Conservation (phyloP, 2,797 vertebrate genomes). For the Smutsia gigantea region DNA sequence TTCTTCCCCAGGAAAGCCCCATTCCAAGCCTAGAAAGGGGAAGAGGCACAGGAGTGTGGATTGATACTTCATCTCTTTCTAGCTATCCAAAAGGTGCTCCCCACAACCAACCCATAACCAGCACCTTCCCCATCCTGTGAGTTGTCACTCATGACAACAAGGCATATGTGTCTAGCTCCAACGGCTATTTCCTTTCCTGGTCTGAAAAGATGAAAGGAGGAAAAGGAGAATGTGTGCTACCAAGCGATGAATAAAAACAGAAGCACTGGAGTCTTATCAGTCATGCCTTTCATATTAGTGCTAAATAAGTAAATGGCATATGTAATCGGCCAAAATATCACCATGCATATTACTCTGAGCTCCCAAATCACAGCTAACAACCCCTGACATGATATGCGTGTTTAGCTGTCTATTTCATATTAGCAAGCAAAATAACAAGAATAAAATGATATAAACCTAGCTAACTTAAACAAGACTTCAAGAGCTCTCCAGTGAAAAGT, state of each 20-base stretch:
- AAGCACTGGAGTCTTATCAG: neutral
- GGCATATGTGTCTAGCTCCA: neutral
- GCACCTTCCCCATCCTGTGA: neutral
- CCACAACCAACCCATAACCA: neutral
- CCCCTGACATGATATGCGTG: neutral
- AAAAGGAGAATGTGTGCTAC: neutral
- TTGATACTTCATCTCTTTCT: neutral
- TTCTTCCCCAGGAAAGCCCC: neutral
- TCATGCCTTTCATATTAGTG: neutral
- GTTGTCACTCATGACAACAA: neutral
- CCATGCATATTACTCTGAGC: neutral
- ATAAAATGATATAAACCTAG: neutral
- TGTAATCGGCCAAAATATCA: neutral
- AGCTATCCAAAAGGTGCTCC: neutral
- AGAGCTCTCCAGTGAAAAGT: neutral
- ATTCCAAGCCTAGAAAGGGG: neutral
- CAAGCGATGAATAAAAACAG: neutral
- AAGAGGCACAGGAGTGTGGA: neutral
- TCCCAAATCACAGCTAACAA: neutral
- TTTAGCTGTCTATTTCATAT: neutral
- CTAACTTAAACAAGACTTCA: neutral
- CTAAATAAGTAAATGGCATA: neutral
- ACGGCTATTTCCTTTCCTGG: neutral
- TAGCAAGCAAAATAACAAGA: neutral
- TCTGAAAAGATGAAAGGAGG: neutral